These are phyloP conservation scores for Oxygymnocypris stewartii DNA, from an alignment of 2,113 vertebrate species.

Conservation along the genomic window DNA sequence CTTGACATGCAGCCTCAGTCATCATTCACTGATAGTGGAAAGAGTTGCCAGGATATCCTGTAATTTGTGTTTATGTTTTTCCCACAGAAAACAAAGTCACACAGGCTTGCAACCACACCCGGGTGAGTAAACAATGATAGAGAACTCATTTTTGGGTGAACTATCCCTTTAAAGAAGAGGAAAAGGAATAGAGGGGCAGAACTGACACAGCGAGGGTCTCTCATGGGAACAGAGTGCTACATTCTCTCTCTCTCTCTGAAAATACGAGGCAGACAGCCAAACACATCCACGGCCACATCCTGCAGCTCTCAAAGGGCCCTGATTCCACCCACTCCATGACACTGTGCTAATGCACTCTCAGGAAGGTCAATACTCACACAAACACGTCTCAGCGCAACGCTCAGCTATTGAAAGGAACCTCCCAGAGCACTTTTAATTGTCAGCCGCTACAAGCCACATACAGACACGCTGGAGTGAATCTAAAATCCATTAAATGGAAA, in stretches of 20 bases:
- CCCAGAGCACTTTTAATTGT: conserved; percentile 29
- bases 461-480: neutral
- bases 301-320: conserved; percentile 41
- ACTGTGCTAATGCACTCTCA: conserved; percentile 52
- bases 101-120: neutral
- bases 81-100: neutral
- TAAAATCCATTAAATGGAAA: conserved; percentile 7
- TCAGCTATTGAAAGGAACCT: conserved; percentile 32
- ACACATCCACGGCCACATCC: conserved; percentile 42
- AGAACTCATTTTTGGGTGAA: neutral
- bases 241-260: conserved; percentile 21
- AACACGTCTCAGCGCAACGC: neutral
- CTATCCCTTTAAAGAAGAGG: neutral
- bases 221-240: conserved; percentile 27
- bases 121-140: neutral
- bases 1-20: neutral
- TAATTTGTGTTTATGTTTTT: neutral
- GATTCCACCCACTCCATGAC: conserved; percentile 48
- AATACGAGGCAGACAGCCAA: conserved; percentile 29
- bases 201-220: neutral
- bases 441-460: neutral
- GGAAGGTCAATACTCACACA: conserved; percentile 34
- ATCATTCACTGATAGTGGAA: neutral
- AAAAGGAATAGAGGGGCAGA: conserved; percentile 27
- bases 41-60: neutral